phyloP scores from a whole-genome alignment of 1,140 invertebrate genomes.

The Trissolcus basalis region DNA sequence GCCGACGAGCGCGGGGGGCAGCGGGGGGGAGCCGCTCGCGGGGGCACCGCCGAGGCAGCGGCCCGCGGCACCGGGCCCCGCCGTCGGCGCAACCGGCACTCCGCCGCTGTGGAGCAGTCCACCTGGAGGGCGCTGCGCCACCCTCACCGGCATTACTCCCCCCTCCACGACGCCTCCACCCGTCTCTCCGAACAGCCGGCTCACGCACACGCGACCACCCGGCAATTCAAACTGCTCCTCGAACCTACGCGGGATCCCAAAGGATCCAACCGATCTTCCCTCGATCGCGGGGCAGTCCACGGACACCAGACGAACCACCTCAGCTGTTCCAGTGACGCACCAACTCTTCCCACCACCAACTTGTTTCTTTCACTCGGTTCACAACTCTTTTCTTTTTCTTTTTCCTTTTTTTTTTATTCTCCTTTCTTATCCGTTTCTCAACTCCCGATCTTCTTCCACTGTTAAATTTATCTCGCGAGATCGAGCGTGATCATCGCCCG shows the following conservation, averaged over 20 bases:
- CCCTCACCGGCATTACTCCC: slow-evolving; percentile 77
- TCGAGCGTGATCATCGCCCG: slow-evolving; percentile 58
- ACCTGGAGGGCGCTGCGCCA: slow-evolving; percentile 76
- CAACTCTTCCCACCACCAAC: not conserved
- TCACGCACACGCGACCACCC: slow-evolving; percentile 32
- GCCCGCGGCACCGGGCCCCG: slow-evolving; percentile 68
- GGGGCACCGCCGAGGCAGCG: slow-evolving; percentile 73
- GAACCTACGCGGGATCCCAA: not conserved
- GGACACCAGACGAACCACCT: not conserved
- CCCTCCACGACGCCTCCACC: slow-evolving; percentile 73
- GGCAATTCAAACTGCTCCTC: not conserved
- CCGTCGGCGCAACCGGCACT: slow-evolving; percentile 68
- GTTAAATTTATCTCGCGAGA: not conserved
- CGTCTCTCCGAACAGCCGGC: slow-evolving; percentile 65
- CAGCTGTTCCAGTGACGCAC: not conserved
- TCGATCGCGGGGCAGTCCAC: not conserved
- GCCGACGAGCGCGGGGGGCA: slow-evolving; percentile 64
- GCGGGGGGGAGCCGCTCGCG: slow-evolving; percentile 67
- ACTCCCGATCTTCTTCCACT: too few species aligned
- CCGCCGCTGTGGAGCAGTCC: slow-evolving; percentile 75
- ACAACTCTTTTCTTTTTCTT: too few species aligned
- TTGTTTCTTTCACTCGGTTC: not conserved
- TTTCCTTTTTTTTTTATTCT: too few species aligned
- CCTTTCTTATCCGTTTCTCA: not conserved
- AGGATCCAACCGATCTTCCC: not conserved